Percentiles rank a stretch among this genome's conserved stretches.
Conservation (phyloP, 1,140 invertebrate species). For the Chymomyza costata region DNA sequence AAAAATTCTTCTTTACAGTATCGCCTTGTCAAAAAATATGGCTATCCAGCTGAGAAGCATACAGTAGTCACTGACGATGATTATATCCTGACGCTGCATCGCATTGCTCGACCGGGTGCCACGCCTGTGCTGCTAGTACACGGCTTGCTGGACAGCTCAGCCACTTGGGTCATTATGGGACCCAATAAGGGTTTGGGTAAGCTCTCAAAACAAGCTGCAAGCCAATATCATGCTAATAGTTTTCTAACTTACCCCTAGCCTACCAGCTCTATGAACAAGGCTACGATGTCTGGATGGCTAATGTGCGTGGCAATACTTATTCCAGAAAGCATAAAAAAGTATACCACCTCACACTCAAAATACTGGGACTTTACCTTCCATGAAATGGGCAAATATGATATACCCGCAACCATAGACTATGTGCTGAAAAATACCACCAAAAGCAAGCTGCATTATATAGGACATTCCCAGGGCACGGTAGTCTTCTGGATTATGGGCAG, state of each 20-base stretch:
- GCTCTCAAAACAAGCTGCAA: not conserved
- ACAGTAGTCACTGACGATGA: constrained; percentile 81
- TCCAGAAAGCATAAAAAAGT: constrained; percentile 67
- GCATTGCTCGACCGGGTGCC: constrained; percentile 77
- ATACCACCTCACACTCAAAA: constrained; percentile 75
- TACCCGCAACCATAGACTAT: constrained; percentile 80
- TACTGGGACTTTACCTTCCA: constrained; percentile 80
- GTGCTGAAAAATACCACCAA: constrained; percentile 75
- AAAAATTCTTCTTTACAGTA: constrained; percentile 75
- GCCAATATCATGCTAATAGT: not conserved
- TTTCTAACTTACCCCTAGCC: constrained; percentile 23
- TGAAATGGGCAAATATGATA: constrained; percentile 79
- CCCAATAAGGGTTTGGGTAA: constrained; percentile 80
- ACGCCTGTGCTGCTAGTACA: constrained; percentile 80
- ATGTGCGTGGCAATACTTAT: constrained; percentile 70
- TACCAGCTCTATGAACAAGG: constrained; percentile 78
- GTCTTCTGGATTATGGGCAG: constrained; percentile 81
- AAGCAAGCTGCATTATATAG: constrained; percentile 79
- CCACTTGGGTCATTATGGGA: constrained; percentile 79
- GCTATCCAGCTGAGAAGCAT: constrained; percentile 82
- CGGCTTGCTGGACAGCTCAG: constrained; percentile 78
- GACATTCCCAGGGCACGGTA: constrained; percentile 82
- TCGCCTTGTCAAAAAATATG: constrained; percentile 77
- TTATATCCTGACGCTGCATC: constrained; percentile 82
- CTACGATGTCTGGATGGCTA: constrained; percentile 83